A percentile compares a stretch with the other conserved stretches of the same genome.
Evolutionary conservation across 2,888 invertebrate species (phyloP).

Genomic region (Boloria selene): DNA sequence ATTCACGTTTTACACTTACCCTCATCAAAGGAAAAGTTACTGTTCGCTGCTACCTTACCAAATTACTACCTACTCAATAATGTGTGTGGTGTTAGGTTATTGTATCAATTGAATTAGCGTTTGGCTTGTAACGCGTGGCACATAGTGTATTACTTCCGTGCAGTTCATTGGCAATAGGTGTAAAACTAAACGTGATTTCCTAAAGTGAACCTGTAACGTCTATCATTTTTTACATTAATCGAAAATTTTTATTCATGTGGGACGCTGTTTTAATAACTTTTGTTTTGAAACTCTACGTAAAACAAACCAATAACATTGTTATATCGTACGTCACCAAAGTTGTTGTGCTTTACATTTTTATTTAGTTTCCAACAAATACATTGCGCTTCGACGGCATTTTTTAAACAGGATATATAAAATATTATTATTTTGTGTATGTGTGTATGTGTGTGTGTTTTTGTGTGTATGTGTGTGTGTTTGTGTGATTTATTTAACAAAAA

Average conservation of each 20-base stretch:
- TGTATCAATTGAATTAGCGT: too few species aligned
- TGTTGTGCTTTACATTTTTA: constrained; percentile 7
- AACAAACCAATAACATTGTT: constrained; percentile 18
- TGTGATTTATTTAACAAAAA: too few species aligned
- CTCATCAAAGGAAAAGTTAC: too few species aligned
- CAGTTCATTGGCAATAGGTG: background rate
- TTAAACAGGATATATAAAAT: background rate
- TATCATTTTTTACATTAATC: background rate
- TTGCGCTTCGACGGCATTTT: constrained; percentile 2
- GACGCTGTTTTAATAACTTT: constrained; percentile 9
- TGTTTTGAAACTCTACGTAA: constrained; percentile 12
- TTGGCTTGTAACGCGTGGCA: too few species aligned
- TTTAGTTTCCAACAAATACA: constrained; percentile 11
- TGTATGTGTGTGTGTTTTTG: too few species aligned
- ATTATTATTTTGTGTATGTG: background rate
- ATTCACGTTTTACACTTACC: too few species aligned
- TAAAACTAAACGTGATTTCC: background rate
- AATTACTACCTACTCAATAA: too few species aligned
- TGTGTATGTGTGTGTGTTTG: too few species aligned
- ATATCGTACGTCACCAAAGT: constrained; percentile 4
- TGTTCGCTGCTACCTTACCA: too few species aligned
- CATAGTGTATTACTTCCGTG: too few species aligned
- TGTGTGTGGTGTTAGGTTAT: too few species aligned
- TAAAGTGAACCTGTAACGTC: background rate
- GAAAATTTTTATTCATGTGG: background rate